These are phyloP conservation scores for Onthophagus taurus DNA, from an alignment of 1,140 invertebrate species.

Conservation along the genomic window DNA sequence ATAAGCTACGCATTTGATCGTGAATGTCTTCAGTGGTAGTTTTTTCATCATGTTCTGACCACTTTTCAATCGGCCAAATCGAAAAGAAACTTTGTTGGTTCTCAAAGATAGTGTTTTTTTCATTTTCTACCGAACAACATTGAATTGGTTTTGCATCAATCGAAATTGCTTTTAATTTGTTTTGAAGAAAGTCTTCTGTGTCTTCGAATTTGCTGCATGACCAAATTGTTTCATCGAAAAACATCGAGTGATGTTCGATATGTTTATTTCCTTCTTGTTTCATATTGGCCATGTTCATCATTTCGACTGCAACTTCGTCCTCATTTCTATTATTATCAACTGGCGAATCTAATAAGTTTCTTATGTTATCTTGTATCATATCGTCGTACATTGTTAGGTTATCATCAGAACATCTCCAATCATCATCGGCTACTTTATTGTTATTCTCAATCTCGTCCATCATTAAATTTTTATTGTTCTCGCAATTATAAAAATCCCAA, in stretches of 20 bases:
- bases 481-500: conserved; percentile 15
- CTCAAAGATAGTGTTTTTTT: conserved; percentile 17
- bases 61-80: conserved; percentile 13
- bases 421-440: conserved; percentile 43
- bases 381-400: conserved; percentile 45
- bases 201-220: conserved; percentile 23
- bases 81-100: conserved; percentile 7
- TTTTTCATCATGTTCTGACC: conserved; percentile 23
- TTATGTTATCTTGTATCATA: conserved; percentile 47
- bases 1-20: conserved; percentile 25
- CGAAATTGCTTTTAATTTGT: conserved; percentile 20
- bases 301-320: conserved; percentile 23
- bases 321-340: conserved; percentile 38
- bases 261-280: conserved; percentile 18
- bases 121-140: conserved; percentile 16
- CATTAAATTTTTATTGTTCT: conserved; percentile 13
- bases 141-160: conserved; percentile 15
- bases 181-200: conserved; percentile 16
- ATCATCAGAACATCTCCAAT: conserved; percentile 27
- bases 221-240: conserved; percentile 41
- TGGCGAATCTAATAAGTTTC: conserved; percentile 46
- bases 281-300: conserved; percentile 29
- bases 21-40: conserved; percentile 14
- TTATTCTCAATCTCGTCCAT: conserved; percentile 5
- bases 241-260: conserved; percentile 37